These are phyloP conservation scores for Drosophila algonquin DNA, from an alignment of 2,888 invertebrate genomes.

Conservation along the genomic window DNA sequence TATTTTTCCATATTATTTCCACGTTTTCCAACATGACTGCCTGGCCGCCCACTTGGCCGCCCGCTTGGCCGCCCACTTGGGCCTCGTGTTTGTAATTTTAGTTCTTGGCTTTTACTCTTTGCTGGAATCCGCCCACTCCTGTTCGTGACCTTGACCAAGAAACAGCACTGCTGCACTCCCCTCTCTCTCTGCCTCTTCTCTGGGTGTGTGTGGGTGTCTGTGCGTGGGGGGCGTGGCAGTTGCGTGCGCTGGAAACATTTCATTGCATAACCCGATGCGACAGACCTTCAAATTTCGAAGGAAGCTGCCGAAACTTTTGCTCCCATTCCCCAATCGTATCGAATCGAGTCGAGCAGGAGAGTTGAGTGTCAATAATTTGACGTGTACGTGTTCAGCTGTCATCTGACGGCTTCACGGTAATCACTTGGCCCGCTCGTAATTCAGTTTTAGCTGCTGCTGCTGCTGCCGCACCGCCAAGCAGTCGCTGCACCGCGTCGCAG, in stretches of 20 bases:
- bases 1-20: neutral
- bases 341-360: slow-evolving; percentile 14
- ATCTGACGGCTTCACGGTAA: slow-evolving; percentile 38
- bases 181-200: neutral
- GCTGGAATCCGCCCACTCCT: slow-evolving; percentile 23
- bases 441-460: slow-evolving; percentile 35
- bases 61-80: slow-evolving; percentile 24
- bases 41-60: slow-evolving; percentile 38
- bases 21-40: slow-evolving; percentile 36
- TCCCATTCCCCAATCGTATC: slow-evolving; percentile 7
- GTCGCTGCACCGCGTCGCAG: no score
- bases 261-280: slow-evolving; percentile 44
- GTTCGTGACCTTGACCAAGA: slow-evolving; percentile 69
- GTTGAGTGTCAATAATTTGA: slow-evolving; percentile 47
- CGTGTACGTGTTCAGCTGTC: slow-evolving; percentile 42
- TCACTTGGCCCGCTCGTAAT: slow-evolving; percentile 41
- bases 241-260: slow-evolving; percentile 35
- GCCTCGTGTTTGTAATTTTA: slow-evolving; percentile 45
- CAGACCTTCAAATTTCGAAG: slow-evolving; percentile 34
- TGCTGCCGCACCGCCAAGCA: slow-evolving; percentile 2
- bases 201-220: slow-evolving; percentile 10
- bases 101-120: slow-evolving; percentile 35
- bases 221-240: slow-evolving; percentile 45
- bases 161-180: slow-evolving; percentile 24
- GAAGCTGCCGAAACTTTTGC: slow-evolving; percentile 26